These are phyloP conservation scores for Piscicola geometra DNA, from an alignment of 2,888 invertebrate species.

Conservation along the genomic window DNA sequence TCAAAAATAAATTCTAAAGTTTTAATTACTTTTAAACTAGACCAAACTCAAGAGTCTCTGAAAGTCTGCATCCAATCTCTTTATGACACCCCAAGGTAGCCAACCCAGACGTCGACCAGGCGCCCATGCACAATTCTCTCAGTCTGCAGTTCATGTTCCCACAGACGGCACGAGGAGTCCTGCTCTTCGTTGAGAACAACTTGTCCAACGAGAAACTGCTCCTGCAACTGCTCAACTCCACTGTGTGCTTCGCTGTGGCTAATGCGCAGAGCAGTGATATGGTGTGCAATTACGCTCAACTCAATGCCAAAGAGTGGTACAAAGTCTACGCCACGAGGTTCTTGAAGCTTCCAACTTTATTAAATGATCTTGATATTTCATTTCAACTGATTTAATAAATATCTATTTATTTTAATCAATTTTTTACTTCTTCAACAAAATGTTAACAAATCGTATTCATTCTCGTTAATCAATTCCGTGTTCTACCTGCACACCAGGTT, in stretches of 20 bases:
- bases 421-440: not conserved
- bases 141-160: slow-evolving; percentile 42
- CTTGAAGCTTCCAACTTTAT: no score
- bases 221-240: slow-evolving; percentile 41
- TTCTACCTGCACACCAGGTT: no score
- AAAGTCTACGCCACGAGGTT: slow-evolving; percentile 46
- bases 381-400: no score
- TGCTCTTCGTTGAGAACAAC: slow-evolving; percentile 45
- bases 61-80: no score
- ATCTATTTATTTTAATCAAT: not conserved
- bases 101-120: slow-evolving; percentile 38
- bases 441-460: no score
- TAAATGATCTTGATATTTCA: no score
- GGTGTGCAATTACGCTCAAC: slow-evolving; percentile 38
- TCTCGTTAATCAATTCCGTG: no score
- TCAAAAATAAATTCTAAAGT: not conserved
- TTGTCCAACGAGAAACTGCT: slow-evolving; percentile 40
- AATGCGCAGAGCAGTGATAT: slow-evolving; percentile 35
- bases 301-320: slow-evolving; percentile 45
- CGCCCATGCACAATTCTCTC: slow-evolving; percentile 40
- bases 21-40: not conserved
- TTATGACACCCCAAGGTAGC: not conserved
- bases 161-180: slow-evolving; percentile 37
- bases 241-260: slow-evolving; percentile 44
- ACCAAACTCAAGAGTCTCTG: no score